Evolutionary conservation across 2,113 vertebrate genomes (phyloP).

Genomic region (Forbesichthys agassizii): DNA sequence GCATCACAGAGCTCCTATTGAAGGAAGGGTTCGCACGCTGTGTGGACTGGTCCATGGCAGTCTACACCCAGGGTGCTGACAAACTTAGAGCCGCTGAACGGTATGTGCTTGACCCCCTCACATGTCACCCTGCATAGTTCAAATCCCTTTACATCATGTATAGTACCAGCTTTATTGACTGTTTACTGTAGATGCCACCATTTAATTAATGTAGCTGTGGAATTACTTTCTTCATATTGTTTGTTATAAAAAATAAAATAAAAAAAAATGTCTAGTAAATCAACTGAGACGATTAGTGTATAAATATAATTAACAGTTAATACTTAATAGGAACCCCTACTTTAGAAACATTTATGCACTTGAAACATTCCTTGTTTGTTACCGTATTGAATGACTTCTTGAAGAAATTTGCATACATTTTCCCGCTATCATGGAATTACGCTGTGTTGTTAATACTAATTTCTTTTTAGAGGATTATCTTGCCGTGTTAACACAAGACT

Average conservation of each 20-base stretch:
- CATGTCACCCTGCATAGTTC: not conserved
- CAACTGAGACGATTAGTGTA: too few relatives aligned
- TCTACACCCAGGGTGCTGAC: slow-evolving; percentile 93
- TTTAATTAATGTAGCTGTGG: too few relatives aligned
- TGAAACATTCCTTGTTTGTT: too few relatives aligned
- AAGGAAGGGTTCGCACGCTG: slow-evolving; percentile 96
- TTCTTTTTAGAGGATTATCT: not conserved
- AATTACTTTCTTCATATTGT: too few relatives aligned
- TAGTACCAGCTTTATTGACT: too few relatives aligned
- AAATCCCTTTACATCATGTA: not conserved
- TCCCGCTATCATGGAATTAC: not conserved
- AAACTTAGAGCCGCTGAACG: slow-evolving; percentile 91
- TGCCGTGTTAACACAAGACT: not conserved
- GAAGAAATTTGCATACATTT: not conserved
- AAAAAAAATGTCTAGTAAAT: too few relatives aligned
- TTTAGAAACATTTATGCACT: too few relatives aligned
- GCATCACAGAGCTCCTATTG: slow-evolving; percentile 94
- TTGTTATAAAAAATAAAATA: too few relatives aligned
- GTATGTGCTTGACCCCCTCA: slow-evolving; percentile 57
- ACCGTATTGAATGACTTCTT: not conserved
- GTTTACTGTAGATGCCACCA: too few relatives aligned
- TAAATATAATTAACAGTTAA: too few relatives aligned
- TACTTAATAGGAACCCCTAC: too few relatives aligned
- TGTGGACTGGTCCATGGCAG: slow-evolving; percentile 96
- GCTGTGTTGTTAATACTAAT: not conserved